Evolutionary conservation across 2,797 vertebrate species (phyloP).

Genomic region (Emydoidea blandingii): DNA sequence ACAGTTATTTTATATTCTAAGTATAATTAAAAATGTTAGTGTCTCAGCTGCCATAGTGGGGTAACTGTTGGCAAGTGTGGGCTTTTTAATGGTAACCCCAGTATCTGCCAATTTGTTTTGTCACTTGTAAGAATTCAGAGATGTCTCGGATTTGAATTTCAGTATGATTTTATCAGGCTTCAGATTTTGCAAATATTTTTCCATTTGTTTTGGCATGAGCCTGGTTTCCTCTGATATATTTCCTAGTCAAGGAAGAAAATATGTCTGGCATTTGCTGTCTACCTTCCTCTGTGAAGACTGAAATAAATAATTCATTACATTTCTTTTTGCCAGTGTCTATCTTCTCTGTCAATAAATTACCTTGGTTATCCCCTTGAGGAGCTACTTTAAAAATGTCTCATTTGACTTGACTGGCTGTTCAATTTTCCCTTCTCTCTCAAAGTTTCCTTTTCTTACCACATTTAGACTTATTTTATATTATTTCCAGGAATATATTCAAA

Average conservation of each 20-base stretch:
- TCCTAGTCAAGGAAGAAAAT: accelerated
- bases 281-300: neutral
- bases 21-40: neutral
- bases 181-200: neutral
- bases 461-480: neutral
- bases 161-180: neutral
- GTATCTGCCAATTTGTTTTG: neutral
- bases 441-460: neutral
- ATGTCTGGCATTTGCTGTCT: neutral
- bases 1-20: neutral
- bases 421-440: neutral
- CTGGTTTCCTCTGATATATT: neutral
- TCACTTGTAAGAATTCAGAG: neutral
- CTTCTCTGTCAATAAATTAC: neutral
- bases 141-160: neutral
- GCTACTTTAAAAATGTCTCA: neutral
- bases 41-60: accelerated
- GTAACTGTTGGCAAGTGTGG: accelerated
- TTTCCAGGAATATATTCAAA: neutral
- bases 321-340: neutral
- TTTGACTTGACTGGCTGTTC: neutral
- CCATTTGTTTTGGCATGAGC: neutral
- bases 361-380: neutral
- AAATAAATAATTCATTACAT: neutral
- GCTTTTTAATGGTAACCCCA: neutral